A percentile compares a stretch with the other conserved stretches of the same genome.
phyloP scores from a whole-genome alignment of 2,888 invertebrate species.

The Melanotus villosus region DNA sequence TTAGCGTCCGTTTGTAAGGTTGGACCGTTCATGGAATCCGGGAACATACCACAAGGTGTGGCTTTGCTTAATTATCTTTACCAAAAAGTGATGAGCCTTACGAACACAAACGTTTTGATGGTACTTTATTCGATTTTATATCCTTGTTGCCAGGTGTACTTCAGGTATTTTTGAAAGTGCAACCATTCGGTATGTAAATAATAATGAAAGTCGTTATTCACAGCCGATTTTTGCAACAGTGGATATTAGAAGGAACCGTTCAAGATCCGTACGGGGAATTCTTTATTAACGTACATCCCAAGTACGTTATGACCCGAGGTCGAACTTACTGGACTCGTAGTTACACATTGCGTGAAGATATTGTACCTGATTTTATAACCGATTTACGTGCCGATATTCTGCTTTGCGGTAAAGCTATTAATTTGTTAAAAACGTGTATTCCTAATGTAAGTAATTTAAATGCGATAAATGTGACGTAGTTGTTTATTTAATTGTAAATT shows the following conservation, averaged over 20 bases:
- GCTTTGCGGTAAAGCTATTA: conserved; percentile 82
- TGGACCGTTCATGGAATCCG: conserved; percentile 60
- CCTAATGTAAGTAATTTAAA: conserved; percentile 72
- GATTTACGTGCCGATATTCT: conserved; percentile 77
- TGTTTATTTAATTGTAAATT: conserved; percentile 44
- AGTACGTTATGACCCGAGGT: conserved; percentile 75
- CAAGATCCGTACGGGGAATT: conserved; percentile 88
- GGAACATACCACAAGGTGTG: conserved; percentile 68
- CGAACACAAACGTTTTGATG: conserved; percentile 71
- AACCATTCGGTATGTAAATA: no score
- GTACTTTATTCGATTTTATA: conserved; percentile 70
- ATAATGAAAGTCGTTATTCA: conserved; percentile 29
- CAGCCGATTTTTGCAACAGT: conserved; percentile 81
- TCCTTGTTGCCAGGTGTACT: conserved; percentile 66
- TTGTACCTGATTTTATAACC: conserved; percentile 79
- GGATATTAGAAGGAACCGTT: conserved; percentile 88
- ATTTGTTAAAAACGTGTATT: conserved; percentile 79
- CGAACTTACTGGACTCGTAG: conserved; percentile 80
- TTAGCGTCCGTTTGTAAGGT: conserved; percentile 72
- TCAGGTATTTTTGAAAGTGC: conserved; percentile 58
- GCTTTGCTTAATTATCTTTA: conserved; percentile 78
- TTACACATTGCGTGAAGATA: conserved; percentile 70
- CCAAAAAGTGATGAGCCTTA: conserved; percentile 74
- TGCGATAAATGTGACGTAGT: neutral
- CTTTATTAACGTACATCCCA: conserved; percentile 81